Evolutionary conservation across 2,797 vertebrate genomes (phyloP), one percentile per base, ranked within the genome.

Genomic region (Chiroxiphia lanceolata): DNA sequence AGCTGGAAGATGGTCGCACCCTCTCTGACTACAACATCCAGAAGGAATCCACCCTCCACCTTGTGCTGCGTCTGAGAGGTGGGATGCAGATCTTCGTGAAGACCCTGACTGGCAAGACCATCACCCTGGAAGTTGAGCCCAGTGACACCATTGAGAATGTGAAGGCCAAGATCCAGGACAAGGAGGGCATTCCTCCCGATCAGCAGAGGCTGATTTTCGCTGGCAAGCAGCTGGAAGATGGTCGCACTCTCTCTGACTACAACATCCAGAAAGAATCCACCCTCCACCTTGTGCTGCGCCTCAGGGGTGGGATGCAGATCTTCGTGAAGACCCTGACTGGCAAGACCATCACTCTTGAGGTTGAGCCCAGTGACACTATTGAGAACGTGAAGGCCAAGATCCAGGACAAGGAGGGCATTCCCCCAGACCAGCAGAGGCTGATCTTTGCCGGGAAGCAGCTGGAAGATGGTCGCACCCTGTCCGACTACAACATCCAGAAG

Each of bases 21-120:
- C 82, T 98, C 6, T 98, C 98, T 0, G 98, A 98, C 86, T 98
- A 98, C 95, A 98, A 98, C 72, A 98, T 98, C 83, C 98, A 98
- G 91, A 98, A 98, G 3, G 98, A 98, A 3, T 98, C 98, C 26
- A 98, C 98, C 6, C 97, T 98, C 2, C 82, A 84, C 1, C 2
- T 84, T 0, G 82, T 84, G 11, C 82, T 84, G 61, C 82, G 82
- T 20, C 71, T 85, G 0, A 0, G 71, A 0, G 83, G 71, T 15
- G 71, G 71, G 1, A 96, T 98, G 98, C 95, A 98, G 96, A 98
- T 98, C 72, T 98, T 98, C 0, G 97, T 97, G 12, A 97, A 98
- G 92, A 98, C 97, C 72, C 78, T 98, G 78, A 98, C 96, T 0
- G 98, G 98, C 53, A 98, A 97, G 94, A 98, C 98, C 95, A 98